Percentiles rank a stretch among this genome's conserved stretches.
These are phyloP conservation scores for Bicyclus anynana DNA, from an alignment of 1,140 invertebrate genomes.

Conservation along the genomic window DNA sequence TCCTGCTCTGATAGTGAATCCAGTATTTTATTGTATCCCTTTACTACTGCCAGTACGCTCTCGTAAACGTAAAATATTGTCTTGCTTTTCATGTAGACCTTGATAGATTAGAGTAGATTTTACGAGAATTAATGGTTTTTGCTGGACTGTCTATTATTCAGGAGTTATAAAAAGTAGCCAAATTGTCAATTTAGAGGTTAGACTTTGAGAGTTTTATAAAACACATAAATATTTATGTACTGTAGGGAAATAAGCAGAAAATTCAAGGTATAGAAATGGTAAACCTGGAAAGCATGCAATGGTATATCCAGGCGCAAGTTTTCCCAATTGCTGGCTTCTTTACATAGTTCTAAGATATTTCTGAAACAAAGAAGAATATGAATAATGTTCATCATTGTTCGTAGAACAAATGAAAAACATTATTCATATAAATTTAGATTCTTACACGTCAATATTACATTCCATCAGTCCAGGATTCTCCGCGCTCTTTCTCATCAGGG, in stretches of 20 bases:
- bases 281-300: constrained; percentile 73
- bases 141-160: neutral
- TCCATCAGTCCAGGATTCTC: constrained; percentile 83
- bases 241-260: neutral
- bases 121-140: constrained; percentile 8
- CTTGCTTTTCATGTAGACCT: constrained; percentile 81
- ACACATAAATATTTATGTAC: neutral
- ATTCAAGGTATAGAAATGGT: neutral
- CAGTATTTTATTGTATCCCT: constrained; percentile 90
- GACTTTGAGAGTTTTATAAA: too few species aligned
- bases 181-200: too few species aligned
- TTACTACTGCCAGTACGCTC: constrained; percentile 84
- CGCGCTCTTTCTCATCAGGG: constrained; percentile 83
- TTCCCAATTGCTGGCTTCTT: constrained; percentile 84
- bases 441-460: constrained; percentile 87
- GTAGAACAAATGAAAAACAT: too few species aligned
- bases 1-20: constrained; percentile 78
- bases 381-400: too few species aligned
- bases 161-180: neutral
- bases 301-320: constrained; percentile 82
- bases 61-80: constrained; percentile 83
- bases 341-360: constrained; percentile 77
- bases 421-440: too few species aligned
- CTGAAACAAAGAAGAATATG: constrained; percentile 35
- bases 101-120: too few species aligned